Evolutionary conservation across 2,113 vertebrate species (phyloP).

Genomic region (Bos indicus): DNA sequence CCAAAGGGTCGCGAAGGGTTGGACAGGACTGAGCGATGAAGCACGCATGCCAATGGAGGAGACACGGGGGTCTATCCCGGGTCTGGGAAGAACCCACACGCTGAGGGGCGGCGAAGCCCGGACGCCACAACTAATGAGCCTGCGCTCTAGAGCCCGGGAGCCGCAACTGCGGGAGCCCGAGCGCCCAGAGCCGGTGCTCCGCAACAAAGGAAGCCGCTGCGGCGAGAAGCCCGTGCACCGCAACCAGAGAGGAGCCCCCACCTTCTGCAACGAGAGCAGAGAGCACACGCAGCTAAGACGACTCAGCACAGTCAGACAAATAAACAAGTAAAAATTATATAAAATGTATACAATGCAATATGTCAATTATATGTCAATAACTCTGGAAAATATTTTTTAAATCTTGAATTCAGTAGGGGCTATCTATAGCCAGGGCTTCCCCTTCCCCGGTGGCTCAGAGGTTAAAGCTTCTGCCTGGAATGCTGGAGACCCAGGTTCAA

Average conservation of each 20-base stretch:
- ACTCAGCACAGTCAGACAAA: neutral
- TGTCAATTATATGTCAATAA: neutral
- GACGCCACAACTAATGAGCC: too few relatives aligned
- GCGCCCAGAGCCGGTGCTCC: neutral
- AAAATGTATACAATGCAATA: neutral
- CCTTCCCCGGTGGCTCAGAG: too few relatives aligned
- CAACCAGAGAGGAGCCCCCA: too few relatives aligned
- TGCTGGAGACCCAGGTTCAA: too few relatives aligned
- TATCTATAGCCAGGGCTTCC: neutral
- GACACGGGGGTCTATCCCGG: neutral
- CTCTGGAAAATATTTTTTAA: neutral
- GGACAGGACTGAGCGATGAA: neutral
- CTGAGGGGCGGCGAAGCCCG: rapidly evolving
- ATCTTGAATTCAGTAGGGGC: neutral
- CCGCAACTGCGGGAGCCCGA: neutral
- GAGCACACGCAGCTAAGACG: neutral
- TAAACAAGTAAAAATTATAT: neutral
- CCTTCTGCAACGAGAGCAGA: neutral
- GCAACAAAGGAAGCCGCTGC: neutral
- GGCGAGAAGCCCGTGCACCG: rapidly evolving
- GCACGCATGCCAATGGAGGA: neutral
- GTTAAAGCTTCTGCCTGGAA: too few relatives aligned
- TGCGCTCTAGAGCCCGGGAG: neutral
- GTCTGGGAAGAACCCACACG: neutral
- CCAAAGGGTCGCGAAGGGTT: neutral